Evolutionary conservation across 2,113 vertebrate genomes (phyloP), one percentile per base, ranked within the genome.

Genomic region (Brachionichthys hirsutus): DNA sequence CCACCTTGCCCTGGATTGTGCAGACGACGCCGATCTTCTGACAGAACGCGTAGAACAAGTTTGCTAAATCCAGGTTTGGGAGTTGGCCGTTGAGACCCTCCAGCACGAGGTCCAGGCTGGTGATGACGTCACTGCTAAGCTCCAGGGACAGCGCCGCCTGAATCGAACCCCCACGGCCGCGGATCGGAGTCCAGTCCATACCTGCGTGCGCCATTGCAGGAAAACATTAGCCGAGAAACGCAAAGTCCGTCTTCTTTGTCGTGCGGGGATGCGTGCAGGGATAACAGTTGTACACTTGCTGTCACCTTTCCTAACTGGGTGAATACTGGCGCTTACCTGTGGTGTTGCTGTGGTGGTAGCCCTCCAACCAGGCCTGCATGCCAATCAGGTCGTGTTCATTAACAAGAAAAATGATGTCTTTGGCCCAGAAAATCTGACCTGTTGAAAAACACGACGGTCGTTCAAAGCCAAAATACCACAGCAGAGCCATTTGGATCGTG

Each of bases 391-490:
- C 96, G 1, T 98, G 94, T 51, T 98, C 95, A 0, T 94, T 96
- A 68, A 97, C 92, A 24, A 98, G 88, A 78, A 98, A 97, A 75
- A 97, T 94, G 78, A 98, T 94, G 75, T 98, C 96, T 68, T 98
- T 98, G 15, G 96, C 96, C 95, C 95, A 98, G 78, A 90, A 95
- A 73, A 97, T 88, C 90, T 98, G 94, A 62, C 85, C 96, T 98
- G 60, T 54, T 54, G 19, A 70, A 6, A 12, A 70, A 36, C 58
- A 57, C 10, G 40, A 6, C 19, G 43, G 17, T 22, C 14, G 54
- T 52, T 14, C 58, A 38, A 69, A 20, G 18, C 53, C 34, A 1
- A 58, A 22, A 66, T 35, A 4, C 11, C 13, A 18, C 10, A 19
- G 4, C 2, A 45, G 2, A 2, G 6, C 9, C 10, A 14, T 24